Percentiles rank a stretch among this genome's conserved stretches.
phyloP scores from a whole-genome alignment of 2,797 vertebrate species.

The Pipistrellus pipistrellus region DNA sequence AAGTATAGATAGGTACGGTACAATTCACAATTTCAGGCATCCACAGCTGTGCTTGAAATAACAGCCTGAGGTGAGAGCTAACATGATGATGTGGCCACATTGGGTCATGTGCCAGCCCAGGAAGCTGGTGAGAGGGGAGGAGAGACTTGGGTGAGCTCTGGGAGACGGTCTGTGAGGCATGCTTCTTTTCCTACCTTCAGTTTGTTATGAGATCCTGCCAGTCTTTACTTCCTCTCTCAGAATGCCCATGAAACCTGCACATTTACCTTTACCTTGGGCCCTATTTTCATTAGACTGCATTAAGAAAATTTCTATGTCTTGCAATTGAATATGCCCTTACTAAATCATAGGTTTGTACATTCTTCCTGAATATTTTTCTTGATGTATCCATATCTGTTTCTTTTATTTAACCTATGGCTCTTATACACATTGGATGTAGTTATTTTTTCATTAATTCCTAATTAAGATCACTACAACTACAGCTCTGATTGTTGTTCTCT shows the following conservation, averaged over 20 bases:
- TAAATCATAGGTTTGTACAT: background rate
- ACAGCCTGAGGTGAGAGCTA: background rate
- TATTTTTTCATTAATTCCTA: constrained; percentile 51
- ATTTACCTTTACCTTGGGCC: background rate
- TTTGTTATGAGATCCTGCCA: background rate
- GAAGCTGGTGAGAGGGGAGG: background rate
- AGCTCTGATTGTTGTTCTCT: constrained; percentile 32
- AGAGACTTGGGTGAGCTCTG: background rate
- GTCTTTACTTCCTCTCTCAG: background rate
- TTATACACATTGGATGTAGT: background rate
- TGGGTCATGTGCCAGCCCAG: background rate
- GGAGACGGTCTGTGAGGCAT: background rate
- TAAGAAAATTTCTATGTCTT: constrained; percentile 9
- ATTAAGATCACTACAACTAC: background rate
- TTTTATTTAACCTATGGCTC: constrained; percentile 5
- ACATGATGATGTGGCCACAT: rapidly evolving
- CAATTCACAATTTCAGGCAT: background rate
- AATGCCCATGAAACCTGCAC: background rate
- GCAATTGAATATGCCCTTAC: background rate
- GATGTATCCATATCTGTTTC: background rate
- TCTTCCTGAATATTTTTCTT: constrained; percentile 30
- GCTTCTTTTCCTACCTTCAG: background rate
- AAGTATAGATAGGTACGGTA: background rate
- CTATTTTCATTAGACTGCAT: constrained; percentile 1
- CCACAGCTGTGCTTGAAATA: background rate